phyloP scores from a whole-genome alignment of 2,797 vertebrate genomes.

The Phalloptychus januarius region DNA sequence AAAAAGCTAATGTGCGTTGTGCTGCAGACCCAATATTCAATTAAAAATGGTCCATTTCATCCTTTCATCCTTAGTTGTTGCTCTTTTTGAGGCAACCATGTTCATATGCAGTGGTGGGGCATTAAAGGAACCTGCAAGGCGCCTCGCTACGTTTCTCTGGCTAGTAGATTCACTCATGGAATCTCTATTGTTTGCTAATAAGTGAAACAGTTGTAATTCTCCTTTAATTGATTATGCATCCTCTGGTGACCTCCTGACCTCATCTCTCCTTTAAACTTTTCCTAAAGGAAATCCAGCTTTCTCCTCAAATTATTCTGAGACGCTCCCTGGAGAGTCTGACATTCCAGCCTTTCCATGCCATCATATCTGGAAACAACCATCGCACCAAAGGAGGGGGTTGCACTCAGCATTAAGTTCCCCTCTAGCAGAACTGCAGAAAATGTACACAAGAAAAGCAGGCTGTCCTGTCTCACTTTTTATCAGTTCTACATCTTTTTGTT shows the following conservation, averaged over 20 bases:
- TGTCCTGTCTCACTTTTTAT: background rate
- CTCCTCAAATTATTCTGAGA: slow-evolving; percentile 75
- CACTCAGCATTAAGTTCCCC: slow-evolving; percentile 51
- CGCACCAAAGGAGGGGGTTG: slow-evolving; percentile 36
- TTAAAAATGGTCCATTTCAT: slow-evolving; percentile 68
- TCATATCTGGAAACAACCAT: slow-evolving; percentile 67
- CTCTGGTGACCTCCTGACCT: slow-evolving; percentile 58
- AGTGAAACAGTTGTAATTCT: slow-evolving; percentile 69
- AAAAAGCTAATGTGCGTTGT: slow-evolving; percentile 42
- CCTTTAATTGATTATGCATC: slow-evolving; percentile 74
- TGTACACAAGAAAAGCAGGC: slow-evolving; percentile 19
- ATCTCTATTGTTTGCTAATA: slow-evolving; percentile 65
- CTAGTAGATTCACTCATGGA: slow-evolving; percentile 55
- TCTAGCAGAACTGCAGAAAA: slow-evolving; percentile 24
- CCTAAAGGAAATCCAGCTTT: slow-evolving; percentile 72
- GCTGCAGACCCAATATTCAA: slow-evolving; percentile 61
- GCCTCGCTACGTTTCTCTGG: slow-evolving; percentile 22
- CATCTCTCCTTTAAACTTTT: slow-evolving; percentile 62
- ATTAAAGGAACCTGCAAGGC: slow-evolving; percentile 19
- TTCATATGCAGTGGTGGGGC: slow-evolving; percentile 55
- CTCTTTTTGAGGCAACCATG: slow-evolving; percentile 54
- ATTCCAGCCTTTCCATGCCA: slow-evolving; percentile 63
- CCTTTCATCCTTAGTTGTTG: slow-evolving; percentile 41
- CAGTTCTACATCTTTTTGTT: background rate
- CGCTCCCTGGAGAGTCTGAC: slow-evolving; percentile 70